Conservation (phyloP, 2,797 vertebrate species). For the Poeciliopsis turneri region DNA sequence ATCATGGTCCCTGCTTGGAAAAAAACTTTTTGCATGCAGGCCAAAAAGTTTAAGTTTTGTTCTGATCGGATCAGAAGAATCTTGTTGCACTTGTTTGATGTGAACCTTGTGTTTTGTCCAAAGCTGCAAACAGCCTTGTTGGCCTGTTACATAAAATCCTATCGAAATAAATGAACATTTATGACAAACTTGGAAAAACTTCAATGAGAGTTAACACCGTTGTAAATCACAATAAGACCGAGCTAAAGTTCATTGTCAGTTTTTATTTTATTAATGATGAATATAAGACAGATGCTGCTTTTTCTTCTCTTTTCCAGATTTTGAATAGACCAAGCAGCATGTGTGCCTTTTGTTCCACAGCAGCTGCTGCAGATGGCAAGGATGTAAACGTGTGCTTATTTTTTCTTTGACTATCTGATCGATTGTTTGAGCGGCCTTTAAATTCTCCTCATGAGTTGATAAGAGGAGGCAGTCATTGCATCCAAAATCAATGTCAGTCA, state of each 20-base stretch:
- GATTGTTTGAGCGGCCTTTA: conserved; percentile 13
- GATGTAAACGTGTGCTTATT: conserved; percentile 24
- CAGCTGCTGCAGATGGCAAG: neutral
- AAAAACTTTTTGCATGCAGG: neutral
- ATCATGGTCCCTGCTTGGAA: neutral
- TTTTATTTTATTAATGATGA: neutral
- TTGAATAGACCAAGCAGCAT: neutral
- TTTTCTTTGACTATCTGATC: conserved; percentile 16
- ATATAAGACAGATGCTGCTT: neutral
- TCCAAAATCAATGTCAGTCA: conserved; percentile 11
- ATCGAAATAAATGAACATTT: neutral
- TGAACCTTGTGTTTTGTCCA: neutral
- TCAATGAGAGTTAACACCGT: neutral
- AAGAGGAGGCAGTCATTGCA: conserved; percentile 2
- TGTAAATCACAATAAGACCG: neutral
- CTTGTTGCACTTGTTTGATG: neutral
- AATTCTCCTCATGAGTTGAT: conserved; percentile 16
- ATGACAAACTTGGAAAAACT: neutral
- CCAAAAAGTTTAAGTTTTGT: neutral
- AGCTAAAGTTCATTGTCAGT: neutral
- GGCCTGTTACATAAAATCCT: neutral
- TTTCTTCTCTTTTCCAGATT: neutral
- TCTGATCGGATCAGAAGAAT: neutral
- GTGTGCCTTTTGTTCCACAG: neutral
- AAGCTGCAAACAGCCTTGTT: neutral